Evolutionary conservation across 2,888 invertebrate species (phyloP).

Genomic region (Euzophera pinguis): DNA sequence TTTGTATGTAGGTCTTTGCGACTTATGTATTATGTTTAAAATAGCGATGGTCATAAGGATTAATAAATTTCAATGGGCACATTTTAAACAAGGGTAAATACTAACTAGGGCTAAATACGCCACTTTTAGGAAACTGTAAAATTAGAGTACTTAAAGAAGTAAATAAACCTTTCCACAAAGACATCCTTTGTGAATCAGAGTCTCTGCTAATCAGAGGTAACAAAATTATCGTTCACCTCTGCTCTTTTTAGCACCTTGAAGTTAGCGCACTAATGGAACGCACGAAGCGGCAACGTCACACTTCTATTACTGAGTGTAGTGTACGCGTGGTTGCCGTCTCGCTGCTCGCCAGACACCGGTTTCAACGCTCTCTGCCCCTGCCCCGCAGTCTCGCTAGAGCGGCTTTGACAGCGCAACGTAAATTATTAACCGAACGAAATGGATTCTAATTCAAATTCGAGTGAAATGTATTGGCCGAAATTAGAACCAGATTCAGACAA

Average conservation of each 20-base stretch:
- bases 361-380: constrained; percentile 49
- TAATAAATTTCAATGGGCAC: too few species aligned
- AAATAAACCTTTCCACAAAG: constrained; percentile 25
- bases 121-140: too few species aligned
- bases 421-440: constrained; percentile 35
- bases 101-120: too few species aligned
- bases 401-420: constrained; percentile 47
- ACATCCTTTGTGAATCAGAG: constrained; percentile 42
- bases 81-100: too few species aligned
- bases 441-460: constrained; percentile 60
- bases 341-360: constrained; percentile 55
- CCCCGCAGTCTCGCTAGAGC: constrained; percentile 74
- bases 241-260: constrained; percentile 38
- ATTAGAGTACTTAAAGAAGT: not conserved
- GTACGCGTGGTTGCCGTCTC: constrained; percentile 55
- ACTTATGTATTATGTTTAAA: too few species aligned
- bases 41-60: too few species aligned
- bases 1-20: too few species aligned
- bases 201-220: constrained; percentile 52
- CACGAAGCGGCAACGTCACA: constrained; percentile 40
- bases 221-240: constrained; percentile 30
- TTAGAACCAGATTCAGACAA: constrained; percentile 53
- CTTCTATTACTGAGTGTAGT: constrained; percentile 22
- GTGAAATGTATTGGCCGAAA: constrained; percentile 54
- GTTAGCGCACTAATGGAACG: constrained; percentile 34